Percentiles rank a stretch among this genome's conserved stretches.
phyloP scores from a whole-genome alignment of 2,888 invertebrate species.

The Orthonychiurus folsomi region DNA sequence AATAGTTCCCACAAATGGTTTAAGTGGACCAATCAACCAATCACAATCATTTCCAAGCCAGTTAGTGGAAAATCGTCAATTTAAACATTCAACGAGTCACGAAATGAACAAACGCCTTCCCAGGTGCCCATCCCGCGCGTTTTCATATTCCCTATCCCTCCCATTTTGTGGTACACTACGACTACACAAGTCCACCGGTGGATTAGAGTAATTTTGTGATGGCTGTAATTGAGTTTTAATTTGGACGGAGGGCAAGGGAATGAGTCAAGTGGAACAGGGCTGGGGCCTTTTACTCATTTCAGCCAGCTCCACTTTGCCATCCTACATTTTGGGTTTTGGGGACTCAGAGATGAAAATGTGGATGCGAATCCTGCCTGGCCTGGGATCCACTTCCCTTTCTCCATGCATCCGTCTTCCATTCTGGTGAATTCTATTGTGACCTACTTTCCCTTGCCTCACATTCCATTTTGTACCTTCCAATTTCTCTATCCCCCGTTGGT shows the following conservation, averaged over 20 bases:
- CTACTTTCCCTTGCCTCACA: not conserved
- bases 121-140: not conserved
- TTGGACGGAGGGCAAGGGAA: not conserved
- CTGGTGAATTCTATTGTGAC: not conserved
- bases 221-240: not conserved
- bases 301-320: too few species aligned
- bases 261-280: not conserved
- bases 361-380: too few species aligned
- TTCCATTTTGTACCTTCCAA: not conserved
- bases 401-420: not conserved
- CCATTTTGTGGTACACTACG: too few species aligned
- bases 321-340: not conserved
- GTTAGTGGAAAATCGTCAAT: not conserved
- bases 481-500: not conserved
- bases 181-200: too few species aligned
- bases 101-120: not conserved
- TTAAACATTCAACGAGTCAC: not conserved
- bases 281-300: not conserved
- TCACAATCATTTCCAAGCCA: not conserved
- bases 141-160: not conserved
- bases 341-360: not conserved
- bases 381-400: not conserved
- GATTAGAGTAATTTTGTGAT: not conserved
- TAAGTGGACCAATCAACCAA: not conserved
- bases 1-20: too few species aligned